These are phyloP conservation scores for Lepidotrigona ventralis DNA, from an alignment of 1,140 invertebrate species.

Conservation along the genomic window DNA sequence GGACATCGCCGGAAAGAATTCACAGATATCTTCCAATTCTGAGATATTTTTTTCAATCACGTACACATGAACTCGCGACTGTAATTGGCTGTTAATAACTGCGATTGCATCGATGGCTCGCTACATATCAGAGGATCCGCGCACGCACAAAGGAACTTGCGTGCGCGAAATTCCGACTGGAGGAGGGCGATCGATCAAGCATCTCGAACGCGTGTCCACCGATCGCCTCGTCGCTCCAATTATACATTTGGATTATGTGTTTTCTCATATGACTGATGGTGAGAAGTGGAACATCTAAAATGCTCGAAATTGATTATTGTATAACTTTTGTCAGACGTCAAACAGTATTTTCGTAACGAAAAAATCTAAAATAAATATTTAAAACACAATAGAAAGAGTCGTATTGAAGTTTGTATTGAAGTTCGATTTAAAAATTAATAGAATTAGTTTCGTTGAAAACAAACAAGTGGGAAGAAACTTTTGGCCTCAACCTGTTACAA, in stretches of 20 bases:
- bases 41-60: not conserved
- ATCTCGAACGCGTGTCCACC: not conserved
- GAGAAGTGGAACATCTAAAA: not conserved
- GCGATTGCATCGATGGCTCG: constrained; percentile 22
- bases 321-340: no score
- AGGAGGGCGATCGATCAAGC: constrained; percentile 4
- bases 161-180: not conserved
- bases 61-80: not conserved
- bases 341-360: no score
- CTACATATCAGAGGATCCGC: constrained; percentile 11
- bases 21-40: not conserved
- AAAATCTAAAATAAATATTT: no score
- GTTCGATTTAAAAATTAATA: no score
- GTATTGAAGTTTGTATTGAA: no score
- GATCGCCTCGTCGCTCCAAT: constrained; percentile 18
- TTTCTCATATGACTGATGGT: no score
- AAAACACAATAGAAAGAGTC: no score
- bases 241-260: not conserved
- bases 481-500: no score
- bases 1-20: not conserved
- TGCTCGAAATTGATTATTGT: not conserved
- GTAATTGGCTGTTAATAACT: constrained; percentile 23
- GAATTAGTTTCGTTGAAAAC: no score
- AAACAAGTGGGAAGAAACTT: no score
- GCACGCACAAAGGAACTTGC: constrained; percentile 18